Conservation (phyloP, 2,888 invertebrate genomes). For the Cantharis nigra region DNA sequence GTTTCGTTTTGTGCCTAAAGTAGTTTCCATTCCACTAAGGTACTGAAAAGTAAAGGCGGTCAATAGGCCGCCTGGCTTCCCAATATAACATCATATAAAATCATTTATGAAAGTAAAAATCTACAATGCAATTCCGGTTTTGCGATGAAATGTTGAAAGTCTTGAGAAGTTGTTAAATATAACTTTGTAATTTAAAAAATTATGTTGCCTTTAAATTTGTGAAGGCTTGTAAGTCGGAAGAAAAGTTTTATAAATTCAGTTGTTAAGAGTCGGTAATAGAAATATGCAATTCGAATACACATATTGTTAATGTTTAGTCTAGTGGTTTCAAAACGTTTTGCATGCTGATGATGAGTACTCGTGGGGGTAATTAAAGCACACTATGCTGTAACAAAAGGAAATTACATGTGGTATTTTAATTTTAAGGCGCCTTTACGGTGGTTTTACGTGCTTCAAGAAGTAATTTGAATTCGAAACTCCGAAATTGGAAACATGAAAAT, state of each 20-base stretch:
- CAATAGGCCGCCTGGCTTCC: too few relatives aligned
- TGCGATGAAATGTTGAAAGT: not conserved
- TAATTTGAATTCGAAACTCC: conserved; percentile 28
- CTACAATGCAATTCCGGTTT: not conserved
- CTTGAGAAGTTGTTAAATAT: not conserved
- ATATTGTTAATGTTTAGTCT: not conserved
- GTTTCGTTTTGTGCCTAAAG: too few relatives aligned
- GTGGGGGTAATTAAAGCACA: conserved; percentile 27
- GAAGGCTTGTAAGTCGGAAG: not conserved
- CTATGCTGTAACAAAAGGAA: conserved; percentile 32
- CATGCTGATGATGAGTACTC: conserved; percentile 28
- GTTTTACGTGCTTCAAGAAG: conserved; percentile 30
- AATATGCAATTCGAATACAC: not conserved
- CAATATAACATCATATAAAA: too few relatives aligned
- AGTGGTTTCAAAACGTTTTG: conserved; percentile 18
- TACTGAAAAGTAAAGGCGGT: too few relatives aligned
- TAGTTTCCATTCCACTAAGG: too few relatives aligned
- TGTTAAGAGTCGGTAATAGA: not conserved
- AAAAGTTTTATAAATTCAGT: not conserved
- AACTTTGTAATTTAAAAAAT: not conserved
- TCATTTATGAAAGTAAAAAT: too few relatives aligned
- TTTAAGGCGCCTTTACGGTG: conserved; percentile 30
- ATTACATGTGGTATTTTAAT: conserved; percentile 34
- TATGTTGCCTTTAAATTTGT: not conserved
- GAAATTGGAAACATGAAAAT: conserved; percentile 26